Percentiles rank a stretch among this genome's conserved stretches.
These are phyloP conservation scores for Thunnus thynnus DNA, from an alignment of 2,113 vertebrate genomes.

Conservation along the genomic window DNA sequence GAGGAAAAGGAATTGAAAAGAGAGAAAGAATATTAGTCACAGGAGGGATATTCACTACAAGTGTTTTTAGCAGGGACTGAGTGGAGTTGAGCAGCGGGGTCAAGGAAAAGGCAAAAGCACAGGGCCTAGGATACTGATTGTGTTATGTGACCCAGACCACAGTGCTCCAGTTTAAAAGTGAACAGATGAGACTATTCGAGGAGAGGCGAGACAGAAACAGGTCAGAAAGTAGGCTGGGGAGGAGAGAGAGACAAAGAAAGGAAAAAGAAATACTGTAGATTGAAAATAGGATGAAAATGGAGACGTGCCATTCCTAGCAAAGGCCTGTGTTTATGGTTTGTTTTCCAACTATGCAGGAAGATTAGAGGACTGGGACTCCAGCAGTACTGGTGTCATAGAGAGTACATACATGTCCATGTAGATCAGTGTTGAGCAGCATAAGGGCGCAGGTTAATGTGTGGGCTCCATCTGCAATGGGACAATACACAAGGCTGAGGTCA, in stretches of 20 bases:
- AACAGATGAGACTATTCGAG: slow-evolving; percentile 59
- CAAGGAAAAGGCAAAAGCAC: slow-evolving; percentile 23
- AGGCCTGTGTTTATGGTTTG: not conserved
- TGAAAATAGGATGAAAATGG: slow-evolving; percentile 22
- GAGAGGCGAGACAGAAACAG: slow-evolving; percentile 71
- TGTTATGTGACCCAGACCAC: slow-evolving; percentile 39
- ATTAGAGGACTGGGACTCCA: not conserved
- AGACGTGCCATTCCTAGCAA: slow-evolving; percentile 1
- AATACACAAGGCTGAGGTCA: slow-evolving; percentile 36
- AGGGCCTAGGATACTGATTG: slow-evolving; percentile 18
- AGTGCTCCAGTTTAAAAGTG: slow-evolving; percentile 61
- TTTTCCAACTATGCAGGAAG: not conserved
- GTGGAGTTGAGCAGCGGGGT: slow-evolving; percentile 17
- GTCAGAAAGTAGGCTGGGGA: slow-evolving; percentile 74
- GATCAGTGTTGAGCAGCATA: slow-evolving; percentile 88
- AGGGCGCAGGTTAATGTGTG: slow-evolving; percentile 88
- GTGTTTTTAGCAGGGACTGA: slow-evolving; percentile 10
- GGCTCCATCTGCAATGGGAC: slow-evolving; percentile 82
- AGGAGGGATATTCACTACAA: slow-evolving; percentile 41
- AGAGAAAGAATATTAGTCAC: slow-evolving; percentile 70
- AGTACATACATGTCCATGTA: slow-evolving; percentile 86
- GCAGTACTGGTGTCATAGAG: slow-evolving; percentile 2
- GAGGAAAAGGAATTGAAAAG: slow-evolving; percentile 62
- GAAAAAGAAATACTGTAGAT: slow-evolving; percentile 2
- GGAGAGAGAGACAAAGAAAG: slow-evolving; percentile 25